Base-by-base conservation (phyloP, 2,888 invertebrate species). In the Chaetogeoica ovagalla region DNA sequence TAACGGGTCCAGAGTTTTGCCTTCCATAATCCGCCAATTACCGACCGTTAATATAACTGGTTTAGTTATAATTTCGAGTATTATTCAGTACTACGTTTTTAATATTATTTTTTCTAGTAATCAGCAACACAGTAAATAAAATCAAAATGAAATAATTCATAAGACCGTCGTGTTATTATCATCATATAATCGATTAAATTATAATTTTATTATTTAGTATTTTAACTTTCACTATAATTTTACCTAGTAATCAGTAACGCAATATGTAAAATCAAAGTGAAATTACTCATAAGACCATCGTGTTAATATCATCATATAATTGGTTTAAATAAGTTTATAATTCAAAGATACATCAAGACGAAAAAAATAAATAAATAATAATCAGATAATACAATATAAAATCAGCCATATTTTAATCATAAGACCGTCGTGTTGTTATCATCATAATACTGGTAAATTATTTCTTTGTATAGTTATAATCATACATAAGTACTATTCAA, bases 391-490 rank as follows among this genome's bases (percentile, higher is more conserved):
- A 77, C 63, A 63, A 0, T 19, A 19, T 77, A 55, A 70, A 70
- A 63, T 63, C 70, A 77, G 21, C 21, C n/a, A 5, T 1, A 23
- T 39, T n/a, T n/a, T 37, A 23, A 3, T 70, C 77, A 79, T 79
- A 79, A 79, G 70, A 79, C 77, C 70, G 62, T 71, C 70, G 63
- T 79, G 77, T 79, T 79, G 63, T 19, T 70, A 77, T 69, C 69
- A 62, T 79, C 77, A 70, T 70, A 60, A 70, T 70, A 57, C 57
- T 13, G 11, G 4, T 55, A 55, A 19, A 13, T 13, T 30, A 30
- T 30, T 30, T 30, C 2, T 30, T 30, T 30, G 30, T 30, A 30
- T 30, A 30, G 1, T 30, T 30, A 30, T 4, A 30, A 30, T 30
- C 30, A 4, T 30, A 30, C 30, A 30, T 30, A 30, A 30, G 30